Evolutionary conservation across 1,140 invertebrate genomes (phyloP).

Genomic region (Uloborus diversus): DNA sequence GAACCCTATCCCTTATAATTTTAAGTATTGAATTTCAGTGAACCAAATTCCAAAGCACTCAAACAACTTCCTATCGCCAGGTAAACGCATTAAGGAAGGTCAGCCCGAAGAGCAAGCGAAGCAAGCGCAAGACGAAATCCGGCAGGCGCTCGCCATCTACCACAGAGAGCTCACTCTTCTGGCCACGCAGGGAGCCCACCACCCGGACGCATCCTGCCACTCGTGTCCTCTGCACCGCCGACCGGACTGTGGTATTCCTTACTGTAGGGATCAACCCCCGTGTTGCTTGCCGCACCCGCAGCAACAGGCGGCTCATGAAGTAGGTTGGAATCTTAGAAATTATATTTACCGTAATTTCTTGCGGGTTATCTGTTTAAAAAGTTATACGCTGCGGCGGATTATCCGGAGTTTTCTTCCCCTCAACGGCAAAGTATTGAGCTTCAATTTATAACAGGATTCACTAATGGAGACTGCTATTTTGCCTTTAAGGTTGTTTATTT

Average conservation of each 20-base stretch:
- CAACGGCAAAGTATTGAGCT: too few relatives aligned
- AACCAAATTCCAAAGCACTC: too few relatives aligned
- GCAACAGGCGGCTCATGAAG: slow-evolving; percentile 13
- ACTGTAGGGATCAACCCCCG: slow-evolving; percentile 58
- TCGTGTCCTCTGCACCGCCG: slow-evolving; percentile 51
- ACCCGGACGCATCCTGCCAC: slow-evolving; percentile 30
- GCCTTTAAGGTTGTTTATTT: too few relatives aligned
- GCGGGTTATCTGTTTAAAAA: background rate
- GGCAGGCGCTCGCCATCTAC: slow-evolving; percentile 87
- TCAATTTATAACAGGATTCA: too few relatives aligned
- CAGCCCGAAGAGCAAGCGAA: slow-evolving; percentile 70
- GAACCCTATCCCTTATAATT: too few relatives aligned
- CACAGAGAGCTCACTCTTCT: slow-evolving; percentile 88
- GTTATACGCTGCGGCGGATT: too few relatives aligned
- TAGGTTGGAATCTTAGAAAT: background rate
- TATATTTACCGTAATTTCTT: background rate
- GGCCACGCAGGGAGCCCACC: slow-evolving; percentile 62
- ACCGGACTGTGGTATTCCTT: slow-evolving; percentile 69
- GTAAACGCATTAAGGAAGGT: slow-evolving; percentile 46
- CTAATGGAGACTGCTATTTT: too few relatives aligned
- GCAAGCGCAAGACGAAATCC: slow-evolving; percentile 83
- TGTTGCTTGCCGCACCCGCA: slow-evolving; percentile 19
- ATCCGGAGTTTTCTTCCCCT: too few relatives aligned
- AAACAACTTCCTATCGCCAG: too few relatives aligned
- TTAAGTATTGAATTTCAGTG: too few relatives aligned